Evolutionary conservation across 2,888 invertebrate species (phyloP).

Genomic region (Lithophane leautieri): DNA sequence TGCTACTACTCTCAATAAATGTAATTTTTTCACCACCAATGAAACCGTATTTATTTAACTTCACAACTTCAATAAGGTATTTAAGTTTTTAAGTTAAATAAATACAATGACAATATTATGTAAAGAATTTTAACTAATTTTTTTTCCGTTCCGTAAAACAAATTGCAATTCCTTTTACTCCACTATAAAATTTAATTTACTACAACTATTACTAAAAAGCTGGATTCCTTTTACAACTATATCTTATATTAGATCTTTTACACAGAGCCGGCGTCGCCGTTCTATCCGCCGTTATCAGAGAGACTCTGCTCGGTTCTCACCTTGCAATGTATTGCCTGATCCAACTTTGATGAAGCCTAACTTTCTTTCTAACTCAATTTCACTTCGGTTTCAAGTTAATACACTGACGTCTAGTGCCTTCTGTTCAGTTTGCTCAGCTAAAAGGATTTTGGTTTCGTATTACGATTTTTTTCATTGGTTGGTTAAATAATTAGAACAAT

Average conservation of each 20-base stretch:
- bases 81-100: too few relatives aligned
- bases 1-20: too few relatives aligned
- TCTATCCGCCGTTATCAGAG: slow-evolving; percentile 25
- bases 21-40: neutral
- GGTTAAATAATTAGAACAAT: neutral
- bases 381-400: slow-evolving; percentile 60
- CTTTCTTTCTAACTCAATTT: slow-evolving; percentile 70
- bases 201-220: slow-evolving; percentile 3
- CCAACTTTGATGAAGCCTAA: slow-evolving; percentile 70
- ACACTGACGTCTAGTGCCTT: slow-evolving; percentile 45
- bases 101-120: neutral
- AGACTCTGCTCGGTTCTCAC: slow-evolving; percentile 54
- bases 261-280: neutral
- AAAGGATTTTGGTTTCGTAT: slow-evolving; percentile 1
- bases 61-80: neutral
- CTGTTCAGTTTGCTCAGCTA: slow-evolving; percentile 25
- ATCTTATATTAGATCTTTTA: too few relatives aligned
- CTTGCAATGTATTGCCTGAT: slow-evolving; percentile 67
- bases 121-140: too few relatives aligned
- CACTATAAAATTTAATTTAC: neutral
- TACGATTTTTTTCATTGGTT: neutral
- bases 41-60: neutral
- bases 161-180: neutral
- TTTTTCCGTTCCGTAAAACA: too few relatives aligned
- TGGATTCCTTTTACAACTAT: slow-evolving; percentile 32